Base-by-base conservation (phyloP, 2,797 vertebrate genomes). In the Haliaeetus albicilla region DNA sequence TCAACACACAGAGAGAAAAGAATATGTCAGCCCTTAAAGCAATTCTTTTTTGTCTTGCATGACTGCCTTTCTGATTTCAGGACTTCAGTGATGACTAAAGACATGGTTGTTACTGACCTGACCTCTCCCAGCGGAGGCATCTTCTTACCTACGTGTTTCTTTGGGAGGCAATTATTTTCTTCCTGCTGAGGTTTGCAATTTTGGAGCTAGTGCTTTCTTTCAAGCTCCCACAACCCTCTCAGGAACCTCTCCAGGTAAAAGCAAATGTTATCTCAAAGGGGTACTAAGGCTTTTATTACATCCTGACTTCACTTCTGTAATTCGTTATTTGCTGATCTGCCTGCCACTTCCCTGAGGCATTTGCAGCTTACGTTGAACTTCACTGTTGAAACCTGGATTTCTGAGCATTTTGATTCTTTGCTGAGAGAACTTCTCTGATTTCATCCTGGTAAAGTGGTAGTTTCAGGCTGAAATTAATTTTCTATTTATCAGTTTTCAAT, bases 131-230 rank as follows among this genome's bases (percentile, higher is more conserved):
- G 67, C 0, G 1, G 95, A 93, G 83, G 88, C 77, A 92, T 95
- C 75, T 90, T 94, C 88, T 85, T 87, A 93, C 84, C 76, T 92
- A 84, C 0, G 1, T 65, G 75, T 93, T 97, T 95, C 92, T 78
- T 89, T 86, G 89, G 89, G 88, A 97, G 90, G 78, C 86, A 96
- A 84, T 91, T 96, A 93, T 94, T 96, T 95, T 94, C 84, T 95
- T 95, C 89, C 91, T 91, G 84, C 90, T 91, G 57, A 81, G 90
- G 94, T 81, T 74, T 89, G 89, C 80, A 96, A 51, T 76, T 93
- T 83, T 91, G 80, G 75, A 94, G 63, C 19, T 92, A 65, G 67
- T 73, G 87, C 83, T 89, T 96, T 96, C 86, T 95, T 94, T 87
- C 79, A 95, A 90, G 84, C 93, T 96, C 64, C 64, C 65, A 77